A percentile compares a stretch with the other conserved stretches of the same genome.
phyloP scores from a whole-genome alignment of 2,797 vertebrate genomes.

The Chelonia mydas region DNA sequence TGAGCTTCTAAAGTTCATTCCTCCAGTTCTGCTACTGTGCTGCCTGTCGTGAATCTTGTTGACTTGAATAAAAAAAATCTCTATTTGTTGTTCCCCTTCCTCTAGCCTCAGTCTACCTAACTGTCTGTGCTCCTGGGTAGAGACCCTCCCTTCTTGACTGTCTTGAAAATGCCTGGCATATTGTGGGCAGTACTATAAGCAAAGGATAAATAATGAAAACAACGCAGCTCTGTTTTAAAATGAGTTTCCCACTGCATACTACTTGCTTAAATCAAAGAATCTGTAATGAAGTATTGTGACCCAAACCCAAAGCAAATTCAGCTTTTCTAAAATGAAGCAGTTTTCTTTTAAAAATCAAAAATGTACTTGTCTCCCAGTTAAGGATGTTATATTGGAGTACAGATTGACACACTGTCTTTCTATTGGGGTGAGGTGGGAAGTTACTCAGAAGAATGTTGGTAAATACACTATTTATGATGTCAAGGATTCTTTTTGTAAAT shows the following conservation, averaged over 20 bases:
- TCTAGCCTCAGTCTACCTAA: not conserved
- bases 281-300: not conserved
- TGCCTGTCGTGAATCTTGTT: not conserved
- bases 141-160: not conserved
- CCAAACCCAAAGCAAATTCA: not conserved
- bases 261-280: constrained; percentile 14
- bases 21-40: not conserved
- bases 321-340: not conserved
- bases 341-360: not conserved
- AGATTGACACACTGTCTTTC: not conserved
- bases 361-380: not conserved
- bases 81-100: rapidly evolving
- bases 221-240: not conserved
- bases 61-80: not conserved
- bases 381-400: not conserved
- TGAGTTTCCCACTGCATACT: not conserved
- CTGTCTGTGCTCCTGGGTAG: not conserved
- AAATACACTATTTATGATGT: not conserved
- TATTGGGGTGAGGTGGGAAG: not conserved
- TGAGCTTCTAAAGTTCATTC: not conserved
- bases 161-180: not conserved
- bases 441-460: not conserved
- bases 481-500: not conserved
- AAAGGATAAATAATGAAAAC: not conserved
- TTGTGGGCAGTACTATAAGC: not conserved